These are phyloP conservation scores for Lordiphosa stackelbergi DNA, from an alignment of 1,140 invertebrate genomes.

Conservation along the genomic window DNA sequence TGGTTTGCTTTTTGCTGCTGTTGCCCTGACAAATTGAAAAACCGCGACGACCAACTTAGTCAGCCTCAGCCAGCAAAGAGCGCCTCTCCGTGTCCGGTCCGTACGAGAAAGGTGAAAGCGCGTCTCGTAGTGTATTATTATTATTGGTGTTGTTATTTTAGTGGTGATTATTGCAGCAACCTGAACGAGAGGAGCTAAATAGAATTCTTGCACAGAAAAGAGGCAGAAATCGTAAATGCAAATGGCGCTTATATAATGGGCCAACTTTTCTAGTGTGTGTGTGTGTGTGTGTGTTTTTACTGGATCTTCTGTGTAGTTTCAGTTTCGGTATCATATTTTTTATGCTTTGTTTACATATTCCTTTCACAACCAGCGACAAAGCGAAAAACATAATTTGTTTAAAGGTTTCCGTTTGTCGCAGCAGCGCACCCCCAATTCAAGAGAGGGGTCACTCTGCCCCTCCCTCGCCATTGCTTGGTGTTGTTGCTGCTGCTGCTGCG, in stretches of 20 bases:
- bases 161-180: slow-evolving; percentile 12
- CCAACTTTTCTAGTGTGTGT: slow-evolving; percentile 14
- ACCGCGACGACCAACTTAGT: slow-evolving; percentile 44
- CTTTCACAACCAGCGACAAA: slow-evolving; percentile 42
- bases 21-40: slow-evolving; percentile 54
- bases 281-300: slow-evolving; percentile 6
- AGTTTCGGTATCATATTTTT: slow-evolving; percentile 49
- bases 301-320: slow-evolving; percentile 18
- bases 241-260: slow-evolving; percentile 72
- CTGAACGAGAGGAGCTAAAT: slow-evolving; percentile 18
- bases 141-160: slow-evolving; percentile 15
- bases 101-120: slow-evolving; percentile 66
- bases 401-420: slow-evolving; percentile 52
- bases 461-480: slow-evolving; percentile 1
- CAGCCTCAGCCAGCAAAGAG: slow-evolving; percentile 38
- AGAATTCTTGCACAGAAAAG: slow-evolving; percentile 6
- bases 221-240: slow-evolving; percentile 40
- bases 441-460: slow-evolving; percentile 6
- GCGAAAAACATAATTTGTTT: slow-evolving; percentile 59
- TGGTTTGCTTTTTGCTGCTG: slow-evolving; percentile 41
- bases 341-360: slow-evolving; percentile 71
- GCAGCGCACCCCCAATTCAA: slow-evolving; percentile 15
- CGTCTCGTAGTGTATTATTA: slow-evolving; percentile 28
- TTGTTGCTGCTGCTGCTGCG: slow-evolving; percentile 23
- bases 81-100: slow-evolving; percentile 41